Percentiles rank a stretch among this genome's conserved stretches.
Evolutionary conservation across 2,113 vertebrate species (phyloP).

Genomic region (Podarcis muralis): DNA sequence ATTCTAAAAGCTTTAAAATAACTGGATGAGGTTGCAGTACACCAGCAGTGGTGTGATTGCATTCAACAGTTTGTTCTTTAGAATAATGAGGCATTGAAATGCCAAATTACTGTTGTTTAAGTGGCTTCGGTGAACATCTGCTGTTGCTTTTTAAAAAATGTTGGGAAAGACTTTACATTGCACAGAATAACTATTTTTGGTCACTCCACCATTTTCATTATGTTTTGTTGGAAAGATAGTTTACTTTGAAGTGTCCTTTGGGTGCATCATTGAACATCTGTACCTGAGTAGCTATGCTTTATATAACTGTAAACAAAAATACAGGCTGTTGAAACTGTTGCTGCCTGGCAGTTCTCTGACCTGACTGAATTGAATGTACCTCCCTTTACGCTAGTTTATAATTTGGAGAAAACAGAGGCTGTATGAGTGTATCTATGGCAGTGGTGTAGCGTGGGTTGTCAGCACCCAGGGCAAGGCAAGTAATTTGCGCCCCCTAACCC

Average conservation of each 20-base stretch:
- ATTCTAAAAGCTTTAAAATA: slow-evolving; percentile 11
- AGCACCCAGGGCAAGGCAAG: too few relatives aligned
- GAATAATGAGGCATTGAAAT: slow-evolving; percentile 33
- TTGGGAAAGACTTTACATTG: slow-evolving; percentile 28
- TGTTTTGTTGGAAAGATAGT: slow-evolving; percentile 13
- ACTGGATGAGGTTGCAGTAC: background rate
- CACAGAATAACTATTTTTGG: slow-evolving; percentile 46
- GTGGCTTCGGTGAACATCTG: slow-evolving; percentile 46
- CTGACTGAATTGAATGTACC: background rate
- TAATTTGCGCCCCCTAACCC: too few relatives aligned
- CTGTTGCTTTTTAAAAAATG: slow-evolving; percentile 42
- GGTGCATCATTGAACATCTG: background rate
- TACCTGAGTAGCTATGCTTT: background rate
- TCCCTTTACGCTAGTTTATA: background rate
- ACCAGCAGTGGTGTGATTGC: background rate
- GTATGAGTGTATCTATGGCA: background rate
- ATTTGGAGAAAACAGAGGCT: background rate
- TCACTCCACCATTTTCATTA: background rate
- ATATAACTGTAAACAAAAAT: slow-evolving; percentile 17
- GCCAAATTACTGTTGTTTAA: slow-evolving; percentile 15
- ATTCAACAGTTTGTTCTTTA: slow-evolving; percentile 27
- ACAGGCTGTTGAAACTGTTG: background rate
- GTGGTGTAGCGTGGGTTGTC: too few relatives aligned
- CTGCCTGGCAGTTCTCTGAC: background rate
- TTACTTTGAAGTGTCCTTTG: slow-evolving; percentile 32